Evolutionary conservation across 2,888 invertebrate species (phyloP).

Genomic region (Dusona sp.): DNA sequence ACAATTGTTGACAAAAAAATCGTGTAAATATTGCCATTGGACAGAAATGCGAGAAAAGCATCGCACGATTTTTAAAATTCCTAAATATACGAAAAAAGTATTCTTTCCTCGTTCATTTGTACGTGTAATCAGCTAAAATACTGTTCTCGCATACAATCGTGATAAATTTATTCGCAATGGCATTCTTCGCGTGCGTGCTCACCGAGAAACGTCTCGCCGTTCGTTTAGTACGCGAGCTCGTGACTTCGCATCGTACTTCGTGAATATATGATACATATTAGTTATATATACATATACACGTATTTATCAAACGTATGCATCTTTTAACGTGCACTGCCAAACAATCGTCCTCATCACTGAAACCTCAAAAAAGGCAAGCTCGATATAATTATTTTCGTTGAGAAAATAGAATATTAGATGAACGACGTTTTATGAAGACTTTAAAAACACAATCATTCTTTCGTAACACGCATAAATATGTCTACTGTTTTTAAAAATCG

Average conservation of each 20-base stretch:
- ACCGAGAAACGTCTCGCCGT: constrained; percentile 21
- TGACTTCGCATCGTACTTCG: constrained; percentile 37
- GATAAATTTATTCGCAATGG: constrained; percentile 49
- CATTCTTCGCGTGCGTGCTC: constrained; percentile 61
- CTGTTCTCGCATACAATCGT: constrained; percentile 6
- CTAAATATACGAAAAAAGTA: neutral
- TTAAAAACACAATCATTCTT: constrained; percentile 40
- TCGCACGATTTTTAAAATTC: neutral
- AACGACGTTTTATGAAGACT: constrained; percentile 18
- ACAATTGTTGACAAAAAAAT: neutral
- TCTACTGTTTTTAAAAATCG: neutral
- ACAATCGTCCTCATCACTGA: constrained; percentile 29
- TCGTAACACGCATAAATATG: neutral
- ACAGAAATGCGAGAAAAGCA: neutral
- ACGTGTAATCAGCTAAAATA: constrained; percentile 24
- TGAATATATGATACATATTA: constrained; percentile 29
- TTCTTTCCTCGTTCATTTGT: neutral
- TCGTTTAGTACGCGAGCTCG: constrained; percentile 35
- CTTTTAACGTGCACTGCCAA: constrained; percentile 5
- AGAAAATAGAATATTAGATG: neutral
- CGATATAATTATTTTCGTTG: constrained; percentile 3
- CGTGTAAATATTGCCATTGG: constrained; percentile 3
- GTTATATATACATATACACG: neutral
- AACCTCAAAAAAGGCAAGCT: constrained; percentile 18
- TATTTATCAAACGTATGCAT: neutral